Base-by-base conservation (phyloP, 64 coral and sea anemone species). In the Stylophora pistillata region DNA sequence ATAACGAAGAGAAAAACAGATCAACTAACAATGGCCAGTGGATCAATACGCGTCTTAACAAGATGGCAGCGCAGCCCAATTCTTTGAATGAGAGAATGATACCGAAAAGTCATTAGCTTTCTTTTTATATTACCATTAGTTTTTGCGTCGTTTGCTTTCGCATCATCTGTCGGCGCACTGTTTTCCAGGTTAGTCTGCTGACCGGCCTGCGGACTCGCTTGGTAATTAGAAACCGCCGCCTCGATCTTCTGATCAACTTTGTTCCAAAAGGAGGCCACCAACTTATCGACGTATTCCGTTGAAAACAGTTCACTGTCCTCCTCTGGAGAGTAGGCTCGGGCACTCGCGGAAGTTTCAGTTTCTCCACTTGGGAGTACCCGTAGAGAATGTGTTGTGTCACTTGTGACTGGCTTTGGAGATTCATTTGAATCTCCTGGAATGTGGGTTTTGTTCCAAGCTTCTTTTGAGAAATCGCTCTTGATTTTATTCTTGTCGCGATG, bases 211-310 rank as follows among this genome's bases (percentile, higher is more conserved):
- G 82, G 79, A 9, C 33, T 84, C 60, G 70, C 30, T 16, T 86
- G 71, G 25, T 86, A 61, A 20, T 85, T 71, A 14, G 72, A 86
- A 62, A 91, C 79, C 17, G 80, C 72, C 9, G 60, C 37, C 18
- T 91, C 89, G 34, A 91, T 91, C 58, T 91, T 91, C 53, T 91
- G 55, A 74, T 91, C 89, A 25, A 91, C 71, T 47, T 86, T 85
- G 73, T 58, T 85, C 89, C 89, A 91, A 64, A 91, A 91, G 34
- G 89, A 91, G 6, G 82, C 89, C 56, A 91, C 89, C 89, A 91
- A 47, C 61, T 91, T 74, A 34, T 91, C 81, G 23, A 91, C 89
- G 37, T 91, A 85, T 9, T 91, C 71, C 16, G 79, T 55, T 15
- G 79, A 85, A 83, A 91, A 91, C 26, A 91, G 29, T 64, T 85